Conservation (phyloP, 2,113 vertebrate genomes). For the Microtus pennsylvanicus region DNA sequence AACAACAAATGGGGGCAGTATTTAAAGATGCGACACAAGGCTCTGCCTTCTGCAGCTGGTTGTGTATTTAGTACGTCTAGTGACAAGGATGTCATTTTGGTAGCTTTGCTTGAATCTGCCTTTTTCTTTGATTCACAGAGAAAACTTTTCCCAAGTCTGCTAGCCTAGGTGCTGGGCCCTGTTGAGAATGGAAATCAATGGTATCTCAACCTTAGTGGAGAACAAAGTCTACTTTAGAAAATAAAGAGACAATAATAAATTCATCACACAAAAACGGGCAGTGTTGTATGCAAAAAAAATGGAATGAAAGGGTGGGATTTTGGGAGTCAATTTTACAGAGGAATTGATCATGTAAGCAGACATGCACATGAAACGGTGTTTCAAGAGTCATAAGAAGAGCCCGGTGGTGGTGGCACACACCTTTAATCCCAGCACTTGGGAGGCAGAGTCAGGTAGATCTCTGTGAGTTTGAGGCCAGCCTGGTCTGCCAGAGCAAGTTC, state of each 20-base stretch:
- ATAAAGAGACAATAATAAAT: background rate
- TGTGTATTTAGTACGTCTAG: background rate
- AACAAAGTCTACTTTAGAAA: background rate
- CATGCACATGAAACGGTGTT: background rate
- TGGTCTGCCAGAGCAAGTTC: too few relatives aligned
- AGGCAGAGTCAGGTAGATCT: too few relatives aligned
- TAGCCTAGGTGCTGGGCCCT: accelerated
- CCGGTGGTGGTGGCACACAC: too few relatives aligned
- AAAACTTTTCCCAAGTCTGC: background rate
- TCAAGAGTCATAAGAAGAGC: background rate
- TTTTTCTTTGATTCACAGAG: background rate
- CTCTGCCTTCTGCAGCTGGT: background rate
- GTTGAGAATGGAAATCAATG: background rate
- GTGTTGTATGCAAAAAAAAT: background rate
- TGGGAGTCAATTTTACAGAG: background rate
- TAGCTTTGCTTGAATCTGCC: background rate
- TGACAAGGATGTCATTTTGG: background rate
- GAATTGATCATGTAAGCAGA: background rate
- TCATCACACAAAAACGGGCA: background rate
- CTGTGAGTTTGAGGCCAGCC: too few relatives aligned
- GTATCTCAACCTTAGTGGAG: background rate
- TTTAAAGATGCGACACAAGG: background rate
- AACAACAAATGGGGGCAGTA: background rate
- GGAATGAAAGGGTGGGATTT: background rate
- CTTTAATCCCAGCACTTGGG: too few relatives aligned